Base-by-base conservation (phyloP, 1,140 invertebrate species). In the Apis dorsata region DNA sequence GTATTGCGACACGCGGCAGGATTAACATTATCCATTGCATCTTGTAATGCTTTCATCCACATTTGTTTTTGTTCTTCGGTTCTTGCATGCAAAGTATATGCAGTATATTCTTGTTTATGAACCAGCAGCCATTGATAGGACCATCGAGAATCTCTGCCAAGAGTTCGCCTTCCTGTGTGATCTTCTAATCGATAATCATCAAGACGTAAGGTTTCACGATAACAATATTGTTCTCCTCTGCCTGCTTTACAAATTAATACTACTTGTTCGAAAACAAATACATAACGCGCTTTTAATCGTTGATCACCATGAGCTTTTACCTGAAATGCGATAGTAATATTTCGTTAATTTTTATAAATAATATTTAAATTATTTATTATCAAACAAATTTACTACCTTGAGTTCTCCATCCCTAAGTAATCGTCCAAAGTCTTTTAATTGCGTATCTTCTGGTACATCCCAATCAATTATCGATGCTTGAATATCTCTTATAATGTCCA, bases 191-290 rank as follows among this genome's bases (percentile, higher is more conserved):
- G 96, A 94, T 97, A 99, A 89, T 99, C 97, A 73, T 96, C 95
- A 69, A 99, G 94, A 77, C 96, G 95, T 60, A 99, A 95, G 21
- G 97, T 97, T 90, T 98, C 97, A 82, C 98, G 97, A 94, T 96
- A 99, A 90, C 96, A 97, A 93, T 99, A 99, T 90, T 98, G 97
- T 91, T 99, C 98, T 81, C 98, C 97, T 94, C 96, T 96, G 44
- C 96, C 95, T 19, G 97, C 95, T 94, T 99, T 99, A 92, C 98
- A 99, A 93, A 99, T 97, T 76, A 99, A 95, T 94, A 99, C 97
- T 51, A 98, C 97, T 95, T 98, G 98, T 92, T 99, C 98, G 94
- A 99, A 99, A 51, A 99, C 96, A 93, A 99, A 99, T 21, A 98
- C 97, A 93, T 99, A 99, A 92, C 98, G 96, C 65, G 96, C 96